Base-by-base conservation (phyloP, 2,797 vertebrate species). In the Bradypus variegatus region DNA sequence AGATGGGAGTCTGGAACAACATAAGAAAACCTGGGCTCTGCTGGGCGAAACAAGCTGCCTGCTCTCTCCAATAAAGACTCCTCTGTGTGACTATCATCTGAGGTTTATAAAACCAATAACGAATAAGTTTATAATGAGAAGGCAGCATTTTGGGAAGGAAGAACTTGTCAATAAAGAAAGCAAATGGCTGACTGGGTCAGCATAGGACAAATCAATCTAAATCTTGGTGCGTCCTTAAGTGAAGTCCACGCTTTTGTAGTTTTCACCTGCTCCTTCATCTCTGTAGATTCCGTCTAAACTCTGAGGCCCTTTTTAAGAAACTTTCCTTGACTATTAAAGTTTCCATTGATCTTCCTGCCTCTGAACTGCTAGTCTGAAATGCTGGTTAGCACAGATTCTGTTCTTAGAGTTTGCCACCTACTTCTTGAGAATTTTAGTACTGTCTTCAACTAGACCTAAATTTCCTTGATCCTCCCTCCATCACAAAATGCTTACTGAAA, bases 111-210 rank as follows among this genome's bases (percentile, higher is more conserved):
- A 92, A 86, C 5, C 48, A 6, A 19, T n/a, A 79, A 4, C 48
- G 75, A 88, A 21, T 33, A 53, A 58, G 53, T 88, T 80, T 64
- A 73, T 33, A 29, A 55, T 25, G 45, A 86, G 85, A 87, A 84
- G 67, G 80, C 31, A 82, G 86, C 50, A 78, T 78, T 87, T 78
- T 50, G 81, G 31, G 73, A 29, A 23, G 25, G 78, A 90, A 65
- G 64, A 91, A 50, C 65, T 83, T 86, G 64, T 62, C 77, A 89
- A 31, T 33, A 87, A 86, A 64, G 79, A 73, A 83, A 92, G 55
- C 36, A 50, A 86, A 78, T 3, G 15, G 33, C 50, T 70, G 82
- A 80, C 88, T 1, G 31, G 62, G 65, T 75, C 70, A 72, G 53
- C 16, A 83, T 38, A 27, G 55, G 77, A 65, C 75, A 70, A 86